Evolutionary conservation across 37 sponge, comb jelly and placozoan genomes (phyloP), one percentile per base, ranked within the genome.

Genomic region (Lycopodina hypogea): DNA sequence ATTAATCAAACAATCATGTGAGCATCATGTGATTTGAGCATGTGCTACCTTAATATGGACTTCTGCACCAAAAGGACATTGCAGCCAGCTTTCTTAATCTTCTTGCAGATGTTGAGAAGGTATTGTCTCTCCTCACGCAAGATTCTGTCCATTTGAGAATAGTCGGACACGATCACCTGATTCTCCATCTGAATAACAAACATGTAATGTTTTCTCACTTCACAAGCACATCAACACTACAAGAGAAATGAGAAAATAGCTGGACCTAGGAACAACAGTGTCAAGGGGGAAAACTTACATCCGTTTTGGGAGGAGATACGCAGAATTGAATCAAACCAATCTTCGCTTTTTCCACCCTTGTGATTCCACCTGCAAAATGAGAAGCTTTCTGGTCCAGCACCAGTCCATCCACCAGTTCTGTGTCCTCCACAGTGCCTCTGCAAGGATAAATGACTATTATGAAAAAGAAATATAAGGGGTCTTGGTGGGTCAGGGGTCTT

Each of bases 401-500:
- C 38, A 99, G 85, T 1, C 99, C 99, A 33, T 99, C 97, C 14
- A 99, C 92, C 77, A 99, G 87, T 74, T 96, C 92, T 37, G 99
- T 99, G 75, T 99, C 99, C 63, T 99, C 99, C 21, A 99, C 90
- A 32, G 99, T 99, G 26, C 99, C 99, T n/a, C 97, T 95, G 68
- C 6, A 78, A 29, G 73, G 24, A 30, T 17, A 63, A 1, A 62
- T 40, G 48, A 29, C 14, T 8, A 52, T n/a, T 19, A 50, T 30
- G 52, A 30, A 11, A 74, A 36, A 14, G n/a, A n/a, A n/a, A n/a
- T 64, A 64, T 14, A 19, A 64, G 66, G 18, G 30, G 66, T n/a
- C n/a, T n/a, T n/a, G n/a, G n/a, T n/a, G n/a, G n/a, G n/a, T n/a
- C n/a, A n/a, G n/a, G n/a, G n/a, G n/a, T n/a, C n/a, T n/a, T n/a